Conservation (phyloP, 2,888 invertebrate species). For the Xestia sexstrigata region DNA sequence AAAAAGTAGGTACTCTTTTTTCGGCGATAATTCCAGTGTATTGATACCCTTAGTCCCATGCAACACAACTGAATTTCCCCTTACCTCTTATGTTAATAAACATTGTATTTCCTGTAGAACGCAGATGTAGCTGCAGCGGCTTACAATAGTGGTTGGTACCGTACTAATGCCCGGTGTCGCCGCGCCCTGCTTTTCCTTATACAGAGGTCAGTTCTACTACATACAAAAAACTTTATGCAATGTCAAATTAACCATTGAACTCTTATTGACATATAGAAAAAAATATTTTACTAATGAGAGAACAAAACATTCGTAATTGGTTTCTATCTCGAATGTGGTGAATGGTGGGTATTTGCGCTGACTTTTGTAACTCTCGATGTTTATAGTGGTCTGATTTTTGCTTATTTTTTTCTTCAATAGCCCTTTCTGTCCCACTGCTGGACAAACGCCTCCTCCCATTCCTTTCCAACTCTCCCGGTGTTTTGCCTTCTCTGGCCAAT, state of each 20-base stretch:
- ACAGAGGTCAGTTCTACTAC: conserved; percentile 74
- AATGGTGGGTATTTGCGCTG: neutral
- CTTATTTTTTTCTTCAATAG: neutral
- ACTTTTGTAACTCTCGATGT: neutral
- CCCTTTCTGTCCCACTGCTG: neutral
- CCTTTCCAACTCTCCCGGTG: neutral
- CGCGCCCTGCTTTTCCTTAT: conserved; percentile 83
- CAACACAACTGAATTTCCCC: neutral
- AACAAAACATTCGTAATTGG: neutral
- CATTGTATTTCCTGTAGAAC: conserved; percentile 76
- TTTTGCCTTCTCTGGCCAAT: too few relatives aligned
- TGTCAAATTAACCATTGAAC: conserved; percentile 15
- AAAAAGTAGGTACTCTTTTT: neutral
- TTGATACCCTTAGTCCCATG: neutral
- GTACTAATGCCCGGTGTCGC: conserved; percentile 81
- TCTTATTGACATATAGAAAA: neutral
- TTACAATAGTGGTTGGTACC: conserved; percentile 85
- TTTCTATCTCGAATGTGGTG: neutral
- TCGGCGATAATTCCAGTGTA: neutral
- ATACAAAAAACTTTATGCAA: neutral
- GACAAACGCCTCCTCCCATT: neutral
- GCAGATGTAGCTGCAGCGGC: conserved; percentile 82
- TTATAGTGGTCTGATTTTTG: neutral
- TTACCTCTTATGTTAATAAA: neutral
- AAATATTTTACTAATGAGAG: neutral